A percentile compares a stretch with the other conserved stretches of the same genome.
These are phyloP conservation scores for Allolobophora icterica DNA, from an alignment of 2,888 invertebrate species.

Conservation along the genomic window DNA sequence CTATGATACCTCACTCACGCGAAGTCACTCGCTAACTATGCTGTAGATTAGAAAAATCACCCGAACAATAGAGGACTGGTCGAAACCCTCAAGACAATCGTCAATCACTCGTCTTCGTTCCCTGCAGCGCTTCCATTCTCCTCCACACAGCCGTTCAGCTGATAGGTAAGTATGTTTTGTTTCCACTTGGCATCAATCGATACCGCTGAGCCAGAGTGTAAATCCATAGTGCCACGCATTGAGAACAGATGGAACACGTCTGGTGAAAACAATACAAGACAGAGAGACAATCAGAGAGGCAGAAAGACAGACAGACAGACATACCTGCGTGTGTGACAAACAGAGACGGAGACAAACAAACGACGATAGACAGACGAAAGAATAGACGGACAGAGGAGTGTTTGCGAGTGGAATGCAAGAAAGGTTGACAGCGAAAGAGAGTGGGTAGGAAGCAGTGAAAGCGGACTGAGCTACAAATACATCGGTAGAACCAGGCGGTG, in stretches of 20 bases:
- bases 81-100: neutral
- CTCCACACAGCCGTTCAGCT: neutral
- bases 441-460: neutral
- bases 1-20: neutral
- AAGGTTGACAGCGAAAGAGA: neutral
- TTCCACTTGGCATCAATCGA: neutral
- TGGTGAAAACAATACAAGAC: neutral
- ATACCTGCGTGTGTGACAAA: neutral
- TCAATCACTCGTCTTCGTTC: neutral
- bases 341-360: neutral
- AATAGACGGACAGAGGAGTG: neutral
- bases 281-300: neutral
- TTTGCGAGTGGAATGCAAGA: neutral
- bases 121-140: neutral
- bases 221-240: neutral
- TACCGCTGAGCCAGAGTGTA: neutral
- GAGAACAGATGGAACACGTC: neutral
- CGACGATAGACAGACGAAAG: neutral
- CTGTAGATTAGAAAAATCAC: neutral
- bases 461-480: neutral
- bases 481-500: too few species aligned
- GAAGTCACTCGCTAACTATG: too few species aligned
- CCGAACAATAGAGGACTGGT: neutral
- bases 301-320: neutral
- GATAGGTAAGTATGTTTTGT: neutral